phyloP scores from a whole-genome alignment of 2,113 vertebrate species.

The Trematocara nigrifrons region DNA sequence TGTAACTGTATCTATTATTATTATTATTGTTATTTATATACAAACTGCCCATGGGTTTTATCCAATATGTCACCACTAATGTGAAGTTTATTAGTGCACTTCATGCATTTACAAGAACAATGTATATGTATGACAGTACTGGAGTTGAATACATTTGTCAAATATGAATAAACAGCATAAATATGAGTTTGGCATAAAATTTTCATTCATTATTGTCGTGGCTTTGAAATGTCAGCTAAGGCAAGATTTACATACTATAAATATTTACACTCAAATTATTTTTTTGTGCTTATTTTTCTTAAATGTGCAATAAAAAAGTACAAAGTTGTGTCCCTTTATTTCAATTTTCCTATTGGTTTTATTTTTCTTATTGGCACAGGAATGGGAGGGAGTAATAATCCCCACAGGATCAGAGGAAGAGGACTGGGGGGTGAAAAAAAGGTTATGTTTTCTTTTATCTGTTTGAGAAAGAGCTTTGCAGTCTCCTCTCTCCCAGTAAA shows the following conservation, averaged over 20 bases:
- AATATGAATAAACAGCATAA: slow-evolving; percentile 65
- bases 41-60: slow-evolving; percentile 47
- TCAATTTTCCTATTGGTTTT: not conserved
- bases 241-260: slow-evolving; percentile 57
- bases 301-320: not conserved
- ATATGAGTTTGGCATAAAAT: slow-evolving; percentile 58
- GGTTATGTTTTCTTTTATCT: slow-evolving; percentile 79
- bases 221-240: slow-evolving; percentile 53
- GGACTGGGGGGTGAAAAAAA: not conserved
- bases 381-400: not conserved
- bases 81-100: slow-evolving; percentile 34
- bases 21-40: not conserved
- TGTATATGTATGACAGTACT: slow-evolving; percentile 62
- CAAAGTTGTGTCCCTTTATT: not conserved
- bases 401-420: slow-evolving; percentile 9
- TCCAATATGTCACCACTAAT: slow-evolving; percentile 51
- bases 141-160: slow-evolving; percentile 46
- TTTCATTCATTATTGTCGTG: slow-evolving; percentile 64
- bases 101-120: slow-evolving; percentile 55
- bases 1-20: not conserved
- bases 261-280: slow-evolving; percentile 41
- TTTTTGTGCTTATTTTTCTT: not conserved
- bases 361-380: not conserved
- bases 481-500: slow-evolving; percentile 82
- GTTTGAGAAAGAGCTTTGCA: slow-evolving; percentile 89